Evolutionary conservation across 2,888 invertebrate genomes (phyloP).

Genomic region (Prionchulus punctatus): DNA sequence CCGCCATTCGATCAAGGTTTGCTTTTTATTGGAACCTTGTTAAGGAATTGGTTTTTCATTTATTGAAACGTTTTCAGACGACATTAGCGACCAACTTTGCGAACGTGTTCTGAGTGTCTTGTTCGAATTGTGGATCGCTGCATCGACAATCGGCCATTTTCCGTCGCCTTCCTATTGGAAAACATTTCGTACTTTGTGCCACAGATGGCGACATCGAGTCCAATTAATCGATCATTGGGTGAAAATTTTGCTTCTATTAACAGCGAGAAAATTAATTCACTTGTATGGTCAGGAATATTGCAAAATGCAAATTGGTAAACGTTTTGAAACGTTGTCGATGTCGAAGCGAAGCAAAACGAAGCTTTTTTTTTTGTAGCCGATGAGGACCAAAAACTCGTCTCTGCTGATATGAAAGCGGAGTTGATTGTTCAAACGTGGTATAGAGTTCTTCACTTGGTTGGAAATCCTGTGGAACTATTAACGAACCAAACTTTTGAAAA

Average conservation of each 20-base stretch:
- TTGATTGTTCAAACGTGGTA: slow-evolving; percentile 91
- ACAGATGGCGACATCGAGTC: slow-evolving; percentile 80
- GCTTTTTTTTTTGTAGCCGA: slow-evolving; percentile 47
- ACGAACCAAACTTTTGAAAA: not conserved
- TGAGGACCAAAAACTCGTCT: slow-evolving; percentile 65
- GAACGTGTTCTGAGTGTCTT: slow-evolving; percentile 80
- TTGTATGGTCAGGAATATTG: slow-evolving; percentile 55
- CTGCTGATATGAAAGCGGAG: slow-evolving; percentile 65
- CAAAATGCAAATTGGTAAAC: slow-evolving; percentile 32
- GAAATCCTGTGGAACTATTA: slow-evolving; percentile 71
- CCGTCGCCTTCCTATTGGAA: slow-evolving; percentile 90
- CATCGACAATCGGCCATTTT: slow-evolving; percentile 57
- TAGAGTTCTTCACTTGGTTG: slow-evolving; percentile 75
- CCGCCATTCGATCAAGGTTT: slow-evolving; percentile 71
- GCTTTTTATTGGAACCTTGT: too few relatives aligned
- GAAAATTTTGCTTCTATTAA: slow-evolving; percentile 78
- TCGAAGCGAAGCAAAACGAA: not conserved
- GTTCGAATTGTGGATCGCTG: slow-evolving; percentile 68
- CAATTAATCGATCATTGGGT: slow-evolving; percentile 76
- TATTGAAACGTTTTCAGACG: slow-evolving; percentile 43
- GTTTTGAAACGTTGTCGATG: not conserved
- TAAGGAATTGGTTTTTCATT: too few relatives aligned
- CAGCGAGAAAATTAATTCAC: slow-evolving; percentile 48
- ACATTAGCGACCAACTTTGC: slow-evolving; percentile 84
- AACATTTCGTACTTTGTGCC: slow-evolving; percentile 74